Evolutionary conservation across 2,797 vertebrate species (phyloP).

Genomic region (Oceanodroma leucorhoa): DNA sequence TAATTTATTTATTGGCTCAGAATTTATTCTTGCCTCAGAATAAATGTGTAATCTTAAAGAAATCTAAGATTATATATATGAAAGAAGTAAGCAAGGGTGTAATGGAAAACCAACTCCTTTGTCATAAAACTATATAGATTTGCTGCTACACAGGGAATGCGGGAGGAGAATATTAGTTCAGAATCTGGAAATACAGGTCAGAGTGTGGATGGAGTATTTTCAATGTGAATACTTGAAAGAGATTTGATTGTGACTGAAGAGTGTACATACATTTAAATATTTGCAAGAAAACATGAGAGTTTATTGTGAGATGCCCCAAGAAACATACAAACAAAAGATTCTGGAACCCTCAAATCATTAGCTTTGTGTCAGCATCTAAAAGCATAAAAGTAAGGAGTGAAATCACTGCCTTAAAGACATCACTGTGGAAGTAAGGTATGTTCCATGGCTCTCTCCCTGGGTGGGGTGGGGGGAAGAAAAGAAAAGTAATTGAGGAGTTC

Average conservation of each 20-base stretch:
- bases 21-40: neutral
- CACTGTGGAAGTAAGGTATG: neutral
- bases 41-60: neutral
- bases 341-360: neutral
- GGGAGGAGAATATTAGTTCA: neutral
- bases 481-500: neutral
- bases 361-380: neutral
- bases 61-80: neutral
- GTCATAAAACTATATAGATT: neutral
- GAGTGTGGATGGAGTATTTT: neutral
- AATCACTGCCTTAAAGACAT: neutral
- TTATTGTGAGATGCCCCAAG: neutral
- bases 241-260: neutral
- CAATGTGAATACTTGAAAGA: neutral
- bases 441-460: neutral
- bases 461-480: accelerated
- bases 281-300: neutral
- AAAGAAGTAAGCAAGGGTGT: neutral
- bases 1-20: neutral
- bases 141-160: neutral
- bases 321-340: neutral
- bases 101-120: neutral
- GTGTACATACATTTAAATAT: neutral
- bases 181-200: neutral
- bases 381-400: neutral